Base-by-base conservation (phyloP, 2,113 vertebrate species). In the Coregonus clupeaformis region DNA sequence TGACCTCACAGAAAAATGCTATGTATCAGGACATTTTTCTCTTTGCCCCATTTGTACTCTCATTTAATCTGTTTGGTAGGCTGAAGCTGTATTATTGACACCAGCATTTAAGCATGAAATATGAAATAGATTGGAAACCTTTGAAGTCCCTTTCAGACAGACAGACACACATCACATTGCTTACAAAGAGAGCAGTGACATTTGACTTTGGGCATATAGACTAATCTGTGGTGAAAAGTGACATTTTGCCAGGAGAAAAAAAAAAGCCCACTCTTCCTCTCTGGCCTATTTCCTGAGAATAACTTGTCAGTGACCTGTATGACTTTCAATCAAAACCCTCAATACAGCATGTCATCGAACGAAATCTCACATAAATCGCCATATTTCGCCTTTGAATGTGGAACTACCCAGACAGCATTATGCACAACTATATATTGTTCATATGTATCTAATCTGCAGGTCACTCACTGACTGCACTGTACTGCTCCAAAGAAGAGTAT, bases 171-270 rank as follows among this genome's bases (percentile, higher is more conserved):
- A 6, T 47, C 36, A 42, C 36, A 42, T 42, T 42, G 36, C 36
- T 42, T 42, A 42, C 36, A 42, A 42, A 42, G 36, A 42, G 36
- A 74, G 72, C 68, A 52, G 55, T n/a, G 36, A 42, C 36, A 64
- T 63, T 86, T 87, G 74, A 86, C 80, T 80, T 77, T 76, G 67
- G 69, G 74, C 88, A 72, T 75, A 77, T 66, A 60, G 55, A 76
- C 69, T 29, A 7, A 42, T 42, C 30, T 66, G 71, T 73, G 52
- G 57, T 78, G 55, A 77, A 86, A 84, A 72, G 72, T 86, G 75
- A 75, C 72, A 82, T 80, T 75, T 83, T 69, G 80, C 76, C 29
- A 29, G 59, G 9, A 1, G 87, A 80, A 62, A 66, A 14, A 14
- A 78, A 42, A 70, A 78, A 71, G 71, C 68, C 27, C 71, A 13